Base-by-base conservation (phyloP, 2,797 vertebrate genomes). In the Peromyscus melanophrys region DNA sequence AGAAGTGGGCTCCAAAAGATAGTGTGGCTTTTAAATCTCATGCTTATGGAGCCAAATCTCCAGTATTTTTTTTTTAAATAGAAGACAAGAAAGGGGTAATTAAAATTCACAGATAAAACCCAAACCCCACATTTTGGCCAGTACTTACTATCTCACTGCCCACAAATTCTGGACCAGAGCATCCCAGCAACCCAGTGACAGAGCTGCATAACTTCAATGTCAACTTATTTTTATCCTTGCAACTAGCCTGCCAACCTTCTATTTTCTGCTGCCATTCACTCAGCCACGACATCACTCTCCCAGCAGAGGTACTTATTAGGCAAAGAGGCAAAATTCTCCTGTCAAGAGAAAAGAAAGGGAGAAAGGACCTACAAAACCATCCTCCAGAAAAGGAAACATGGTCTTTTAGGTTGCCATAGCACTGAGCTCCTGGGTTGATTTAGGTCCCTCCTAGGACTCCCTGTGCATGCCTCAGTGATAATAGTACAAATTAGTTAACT, bases 41-140 rank as follows among this genome's bases (percentile, higher is more conserved):
- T 37, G 27, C 67, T n/a, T 90, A 27, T 27, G 43, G 3, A 81
- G 16, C 34, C 91, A 95, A 46, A 81, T 67, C 29, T 34, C 71
- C 52, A 14, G 75, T 75, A 3, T 55, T 78, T 89, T 76, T 34
- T n/a, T 12, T 14, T 52, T 49, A 49, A 49, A 59, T 11, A 11
- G 40, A 90, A 4, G 49, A 25, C 52, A 94, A 59, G 34, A 92
- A 93, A 65, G 16, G 7, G 27, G 40, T 71, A 92, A 90, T 34
- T 93, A 91, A 94, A 97, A 96, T 80, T 71, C 75, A 86, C 16
- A 40, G 69, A 71, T 81, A 86, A 94, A 43, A 31, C 25, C 43
- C 40, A 93, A 92, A 75, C 65, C n/a, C 76, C 25, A 12, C 43
- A 34, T 40, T 90, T 75, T 78, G 82, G 25, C 40, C n/a, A 73